Evolutionary conservation across 1,140 invertebrate species (phyloP), one percentile per base, ranked within the genome.

Genomic region (Drosophila melanica): DNA sequence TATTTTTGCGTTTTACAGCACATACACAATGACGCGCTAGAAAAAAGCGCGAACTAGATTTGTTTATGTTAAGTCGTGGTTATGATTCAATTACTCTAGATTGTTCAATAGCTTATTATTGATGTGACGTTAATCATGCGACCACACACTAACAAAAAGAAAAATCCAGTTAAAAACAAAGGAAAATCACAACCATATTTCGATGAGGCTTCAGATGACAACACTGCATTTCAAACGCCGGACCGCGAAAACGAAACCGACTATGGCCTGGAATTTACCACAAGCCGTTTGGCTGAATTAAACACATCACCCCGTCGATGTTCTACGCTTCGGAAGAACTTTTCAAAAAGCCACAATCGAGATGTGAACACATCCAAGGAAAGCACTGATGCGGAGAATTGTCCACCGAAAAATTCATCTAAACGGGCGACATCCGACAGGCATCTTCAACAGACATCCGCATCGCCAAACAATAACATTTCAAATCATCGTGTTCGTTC

Each of bases 181-280:
- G 9, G 20, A n/a, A 68, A 30, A 30, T 6, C 8, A 14, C 7
- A 18, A 14, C 6, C 33, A 6, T 39, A 55, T 12, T 11, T 30
- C 33, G 9, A 35, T 18, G 57, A 39, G 0, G 4, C 6, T 10
- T 55, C 47, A 20, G 50, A 80, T 30, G 70, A 73, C 1, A 44
- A 50, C 1, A 12, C 5, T 3, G 8, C 45, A 48, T 84, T 89
- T 42, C 35, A 42, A 14, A 67, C 89, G n/a, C 77, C 71, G 2
- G 58, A 47, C 0, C 10, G 10, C 2, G 50, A 81, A 0, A 30
- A 76, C 3, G 63, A 20, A 11, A 90, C 85, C 2, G 85, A 90
- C 65, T 90, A 90, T 42, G 87, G 77, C 42, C 58, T 87, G 12
- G 82, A 87, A 2, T 81, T 78, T 51, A 84, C 75, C 12, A 81